These are phyloP conservation scores for Exocentrus adspersus DNA, from an alignment of 2,888 invertebrate genomes.

Conservation along the genomic window DNA sequence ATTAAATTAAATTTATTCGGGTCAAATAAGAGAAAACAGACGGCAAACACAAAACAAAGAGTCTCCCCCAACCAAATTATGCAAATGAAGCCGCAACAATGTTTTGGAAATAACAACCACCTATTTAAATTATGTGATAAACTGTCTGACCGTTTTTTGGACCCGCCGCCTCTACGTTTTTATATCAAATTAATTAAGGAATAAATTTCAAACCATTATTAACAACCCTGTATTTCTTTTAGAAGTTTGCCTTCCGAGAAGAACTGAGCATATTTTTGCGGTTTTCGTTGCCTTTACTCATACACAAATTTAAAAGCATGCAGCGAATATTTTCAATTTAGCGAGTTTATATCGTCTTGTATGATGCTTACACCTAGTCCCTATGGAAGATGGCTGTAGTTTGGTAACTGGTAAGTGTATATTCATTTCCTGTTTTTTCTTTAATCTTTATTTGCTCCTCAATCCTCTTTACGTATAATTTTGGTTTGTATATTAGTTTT, in stretches of 20 bases:
- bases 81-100: conserved; percentile 21
- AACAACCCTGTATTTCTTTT: neutral
- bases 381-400: no score
- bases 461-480: no score
- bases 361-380: no score
- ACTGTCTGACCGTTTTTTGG: conserved; percentile 10
- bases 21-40: conserved; percentile 23
- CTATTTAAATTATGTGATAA: conserved; percentile 14
- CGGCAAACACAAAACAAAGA: conserved; percentile 33
- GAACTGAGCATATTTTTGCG: neutral
- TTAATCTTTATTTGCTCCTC: no score
- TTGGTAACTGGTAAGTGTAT: no score
- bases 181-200: conserved; percentile 19
- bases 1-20: conserved; percentile 25
- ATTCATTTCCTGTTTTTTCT: no score
- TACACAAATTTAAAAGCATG: no score
- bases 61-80: conserved; percentile 27
- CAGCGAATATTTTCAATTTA: no score
- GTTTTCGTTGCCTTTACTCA: neutral
- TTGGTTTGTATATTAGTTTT: no score
- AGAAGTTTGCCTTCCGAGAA: neutral
- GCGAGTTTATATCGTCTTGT: no score
- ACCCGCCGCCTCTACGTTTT: conserved; percentile 13
- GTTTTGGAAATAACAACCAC: conserved; percentile 23
- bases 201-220: conserved; percentile 6